Evolutionary conservation across 2,888 invertebrate genomes (phyloP).

Genomic region (Barypeithes pellucidus): DNA sequence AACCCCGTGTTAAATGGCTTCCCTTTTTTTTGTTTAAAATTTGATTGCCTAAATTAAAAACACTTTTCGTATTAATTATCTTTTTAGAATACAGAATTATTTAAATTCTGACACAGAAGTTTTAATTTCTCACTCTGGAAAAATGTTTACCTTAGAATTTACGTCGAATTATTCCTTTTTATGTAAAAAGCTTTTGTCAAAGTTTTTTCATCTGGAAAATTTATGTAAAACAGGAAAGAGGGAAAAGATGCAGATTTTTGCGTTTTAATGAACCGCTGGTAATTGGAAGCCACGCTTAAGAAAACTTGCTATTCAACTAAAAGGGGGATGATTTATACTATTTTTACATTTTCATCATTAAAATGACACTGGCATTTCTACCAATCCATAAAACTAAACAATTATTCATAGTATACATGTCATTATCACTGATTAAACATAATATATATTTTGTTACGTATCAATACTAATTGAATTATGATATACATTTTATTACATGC

Average conservation of each 20-base stretch:
- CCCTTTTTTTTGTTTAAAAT: no score
- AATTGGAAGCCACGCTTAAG: neutral
- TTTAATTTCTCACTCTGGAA: neutral
- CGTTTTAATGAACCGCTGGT: neutral
- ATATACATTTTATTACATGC: no score
- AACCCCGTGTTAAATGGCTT: no score
- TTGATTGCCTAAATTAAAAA: no score
- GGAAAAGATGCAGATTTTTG: constrained; percentile 1
- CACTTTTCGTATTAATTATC: neutral
- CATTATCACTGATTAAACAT: no score
- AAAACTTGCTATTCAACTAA: neutral
- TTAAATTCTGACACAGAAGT: neutral
- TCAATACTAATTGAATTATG: no score
- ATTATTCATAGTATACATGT: no score
- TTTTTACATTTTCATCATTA: no score
- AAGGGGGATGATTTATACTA: no score
- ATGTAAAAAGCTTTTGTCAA: neutral
- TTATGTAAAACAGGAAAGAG: neutral
- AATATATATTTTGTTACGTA: no score
- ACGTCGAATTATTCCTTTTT: constrained; percentile 7
- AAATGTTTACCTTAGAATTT: constrained; percentile 4
- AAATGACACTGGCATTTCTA: no score
- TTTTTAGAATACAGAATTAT: neutral
- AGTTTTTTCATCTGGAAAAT: neutral
- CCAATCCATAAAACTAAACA: no score